Conservation (phyloP, 30 jellyfish, hydroid and myxozoan genomes). For the Phacellophora camtschatica region DNA sequence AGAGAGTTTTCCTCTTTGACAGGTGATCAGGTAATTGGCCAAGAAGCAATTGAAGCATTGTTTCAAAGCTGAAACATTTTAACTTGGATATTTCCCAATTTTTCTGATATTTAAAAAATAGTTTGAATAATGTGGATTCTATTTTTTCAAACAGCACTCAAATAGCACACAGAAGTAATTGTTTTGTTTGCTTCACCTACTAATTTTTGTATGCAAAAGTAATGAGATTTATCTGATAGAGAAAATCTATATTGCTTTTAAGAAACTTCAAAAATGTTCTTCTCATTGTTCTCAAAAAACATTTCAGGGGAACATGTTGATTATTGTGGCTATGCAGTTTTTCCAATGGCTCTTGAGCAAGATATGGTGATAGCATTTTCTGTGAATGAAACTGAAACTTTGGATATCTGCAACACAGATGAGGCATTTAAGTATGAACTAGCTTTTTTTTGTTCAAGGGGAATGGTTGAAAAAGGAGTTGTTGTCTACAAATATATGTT, state of each 20-base stretch:
- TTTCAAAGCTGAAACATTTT: too few species aligned
- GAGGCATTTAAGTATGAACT: conserved; percentile 52
- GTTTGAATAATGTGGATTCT: too few species aligned
- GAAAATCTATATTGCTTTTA: neutral
- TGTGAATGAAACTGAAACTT: conserved; percentile 8
- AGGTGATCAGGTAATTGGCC: too few species aligned
- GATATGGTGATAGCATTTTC: conserved; percentile 86
- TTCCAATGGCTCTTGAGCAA: conserved; percentile 98
- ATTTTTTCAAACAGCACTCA: too few species aligned
- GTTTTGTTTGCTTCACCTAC: too few species aligned
- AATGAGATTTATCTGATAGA: neutral
- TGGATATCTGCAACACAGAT: conserved; percentile 77
- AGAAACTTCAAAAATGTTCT: neutral
- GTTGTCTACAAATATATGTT: too few species aligned
- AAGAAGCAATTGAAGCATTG: too few species aligned
- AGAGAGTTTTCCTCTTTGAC: too few species aligned
- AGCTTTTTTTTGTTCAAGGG: neutral
- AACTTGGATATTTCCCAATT: too few species aligned
- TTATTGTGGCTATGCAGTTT: conserved; percentile 97
- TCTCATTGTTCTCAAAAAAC: neutral
- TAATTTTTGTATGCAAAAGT: too few species aligned
- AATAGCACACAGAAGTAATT: too few species aligned
- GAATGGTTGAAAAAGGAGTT: neutral
- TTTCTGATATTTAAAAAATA: too few species aligned
- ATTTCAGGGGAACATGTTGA: conserved; percentile 89